These are phyloP conservation scores for Lagopus muta DNA, from an alignment of 2,113 vertebrate genomes.

Conservation along the genomic window DNA sequence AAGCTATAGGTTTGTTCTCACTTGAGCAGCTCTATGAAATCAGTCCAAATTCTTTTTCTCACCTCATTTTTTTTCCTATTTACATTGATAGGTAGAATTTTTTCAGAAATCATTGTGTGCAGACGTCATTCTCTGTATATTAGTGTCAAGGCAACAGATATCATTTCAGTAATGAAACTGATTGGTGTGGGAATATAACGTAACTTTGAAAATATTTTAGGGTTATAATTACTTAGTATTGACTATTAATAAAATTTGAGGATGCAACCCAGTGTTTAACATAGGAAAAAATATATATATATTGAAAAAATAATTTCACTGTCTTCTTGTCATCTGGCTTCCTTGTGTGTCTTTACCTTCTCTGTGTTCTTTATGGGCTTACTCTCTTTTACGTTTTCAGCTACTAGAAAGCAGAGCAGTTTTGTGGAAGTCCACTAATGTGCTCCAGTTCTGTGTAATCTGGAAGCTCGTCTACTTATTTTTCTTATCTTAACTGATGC, in stretches of 20 bases:
- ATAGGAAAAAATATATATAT: background rate
- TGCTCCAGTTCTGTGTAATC: background rate
- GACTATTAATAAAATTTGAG: background rate
- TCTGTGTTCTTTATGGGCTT: background rate
- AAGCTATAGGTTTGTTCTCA: background rate
- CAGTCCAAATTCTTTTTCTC: background rate
- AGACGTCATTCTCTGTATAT: accelerated
- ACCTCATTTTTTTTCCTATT: background rate
- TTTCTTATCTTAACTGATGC: too few species aligned
- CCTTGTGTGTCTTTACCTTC: background rate
- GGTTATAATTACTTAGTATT: background rate
- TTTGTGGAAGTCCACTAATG: background rate
- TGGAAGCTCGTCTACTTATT: background rate
- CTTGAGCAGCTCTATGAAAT: accelerated
- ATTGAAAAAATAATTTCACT: background rate
- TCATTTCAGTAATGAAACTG: background rate
- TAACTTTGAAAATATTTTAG: background rate
- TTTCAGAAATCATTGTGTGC: background rate
- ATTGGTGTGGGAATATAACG: background rate
- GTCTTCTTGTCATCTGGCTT: background rate
- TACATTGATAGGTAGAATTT: background rate
- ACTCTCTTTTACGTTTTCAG: background rate
- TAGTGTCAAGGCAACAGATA: background rate
- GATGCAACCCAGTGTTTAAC: background rate
- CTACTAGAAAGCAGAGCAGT: background rate